These are phyloP conservation scores for Clarias gariepinus DNA, from an alignment of 2,113 vertebrate species.

Conservation along the genomic window DNA sequence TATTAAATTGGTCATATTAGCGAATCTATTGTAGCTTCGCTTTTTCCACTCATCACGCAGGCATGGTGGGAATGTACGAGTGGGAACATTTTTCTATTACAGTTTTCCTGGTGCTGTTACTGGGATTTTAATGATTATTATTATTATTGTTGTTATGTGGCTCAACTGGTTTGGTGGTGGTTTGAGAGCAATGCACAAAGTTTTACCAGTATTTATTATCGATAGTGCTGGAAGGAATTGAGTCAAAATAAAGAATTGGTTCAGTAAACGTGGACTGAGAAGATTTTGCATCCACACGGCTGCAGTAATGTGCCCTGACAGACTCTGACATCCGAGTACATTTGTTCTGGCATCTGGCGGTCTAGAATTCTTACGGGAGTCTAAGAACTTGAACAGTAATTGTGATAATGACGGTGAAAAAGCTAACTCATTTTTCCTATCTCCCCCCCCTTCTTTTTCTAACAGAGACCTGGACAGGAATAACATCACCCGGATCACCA, in stretches of 20 bases:
- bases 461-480: conserved; percentile 94
- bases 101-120: not conserved
- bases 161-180: not conserved
- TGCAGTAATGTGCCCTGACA: conserved; percentile 39
- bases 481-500: conserved; percentile 94
- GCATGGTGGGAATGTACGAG: not conserved
- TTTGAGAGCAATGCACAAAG: not conserved
- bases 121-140: not conserved
- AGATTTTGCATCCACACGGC: not conserved
- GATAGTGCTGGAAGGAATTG: not conserved
- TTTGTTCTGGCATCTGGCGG: not conserved
- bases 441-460: not conserved
- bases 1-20: not conserved
- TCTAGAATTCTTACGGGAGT: conserved; percentile 10
- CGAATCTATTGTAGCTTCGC: not conserved
- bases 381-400: not conserved
- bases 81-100: not conserved
- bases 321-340: not conserved
- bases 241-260: not conserved
- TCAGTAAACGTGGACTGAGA: conserved; percentile 1
- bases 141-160: not conserved
- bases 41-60: not conserved
- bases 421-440: conserved; percentile 25
- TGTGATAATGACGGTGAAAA: conserved; percentile 14
- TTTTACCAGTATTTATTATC: not conserved